Percentiles rank a stretch among this genome's conserved stretches.
Evolutionary conservation across 2,113 vertebrate genomes (phyloP).

Genomic region (Burhinus oedicnemus): DNA sequence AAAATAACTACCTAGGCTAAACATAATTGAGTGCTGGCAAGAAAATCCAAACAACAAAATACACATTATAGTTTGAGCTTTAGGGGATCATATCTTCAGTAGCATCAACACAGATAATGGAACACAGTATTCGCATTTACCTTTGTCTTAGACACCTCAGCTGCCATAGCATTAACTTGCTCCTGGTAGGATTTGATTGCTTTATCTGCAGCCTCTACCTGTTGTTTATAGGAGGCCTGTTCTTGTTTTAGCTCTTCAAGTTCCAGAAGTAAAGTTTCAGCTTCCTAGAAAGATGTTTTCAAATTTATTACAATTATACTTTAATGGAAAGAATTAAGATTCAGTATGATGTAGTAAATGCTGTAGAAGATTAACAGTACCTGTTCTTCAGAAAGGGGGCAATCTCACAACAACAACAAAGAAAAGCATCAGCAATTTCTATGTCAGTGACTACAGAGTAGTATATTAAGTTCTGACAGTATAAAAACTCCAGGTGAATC

Average conservation of each 20-base stretch:
- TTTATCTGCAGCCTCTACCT: constrained; percentile 84
- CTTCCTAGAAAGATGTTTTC: constrained; percentile 77
- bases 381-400: not conserved
- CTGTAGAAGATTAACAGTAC: not conserved
- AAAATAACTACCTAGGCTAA: not conserved
- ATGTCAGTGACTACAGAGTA: not conserved
- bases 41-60: not conserved
- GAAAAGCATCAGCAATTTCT: not conserved
- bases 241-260: constrained; percentile 88
- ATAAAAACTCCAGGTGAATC: not conserved
- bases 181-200: constrained; percentile 81
- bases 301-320: not conserved
- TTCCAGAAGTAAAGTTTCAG: constrained; percentile 86
- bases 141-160: constrained; percentile 84
- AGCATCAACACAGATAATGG: not conserved
- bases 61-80: not conserved
- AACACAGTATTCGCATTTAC: constrained; percentile 59
- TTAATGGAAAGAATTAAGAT: not conserved
- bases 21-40: not conserved
- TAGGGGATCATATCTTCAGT: not conserved
- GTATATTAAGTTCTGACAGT: not conserved
- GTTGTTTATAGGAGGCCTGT: constrained; percentile 82
- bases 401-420: not conserved
- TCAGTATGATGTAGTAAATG: not conserved
- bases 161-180: constrained; percentile 80